phyloP scores from a whole-genome alignment of 2,888 invertebrate genomes.

The Melinopterus prodromus region DNA sequence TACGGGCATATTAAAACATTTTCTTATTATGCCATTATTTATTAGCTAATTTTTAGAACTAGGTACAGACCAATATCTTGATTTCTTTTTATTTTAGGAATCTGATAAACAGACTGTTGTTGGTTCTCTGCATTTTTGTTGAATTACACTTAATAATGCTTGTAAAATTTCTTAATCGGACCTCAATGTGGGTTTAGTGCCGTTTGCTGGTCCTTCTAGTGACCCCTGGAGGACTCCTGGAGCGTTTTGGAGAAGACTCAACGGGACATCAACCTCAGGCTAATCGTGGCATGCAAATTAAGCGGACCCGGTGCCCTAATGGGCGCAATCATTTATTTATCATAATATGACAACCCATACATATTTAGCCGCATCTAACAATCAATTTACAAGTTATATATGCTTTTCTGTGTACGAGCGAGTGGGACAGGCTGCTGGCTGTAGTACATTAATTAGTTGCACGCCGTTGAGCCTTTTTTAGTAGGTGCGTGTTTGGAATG shows the following conservation, averaged over 20 bases:
- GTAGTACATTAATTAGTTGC: not conserved
- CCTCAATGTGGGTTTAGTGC: not conserved
- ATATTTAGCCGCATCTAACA: not conserved
- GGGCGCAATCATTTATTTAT: conserved; percentile 34
- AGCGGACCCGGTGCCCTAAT: conserved; percentile 37
- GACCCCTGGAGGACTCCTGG: conserved; percentile 31
- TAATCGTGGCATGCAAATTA: conserved; percentile 31
- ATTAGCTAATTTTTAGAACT: too few species aligned
- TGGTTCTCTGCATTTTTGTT: too few species aligned
- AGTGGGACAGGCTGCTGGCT: not conserved
- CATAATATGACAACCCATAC: conserved; percentile 30
- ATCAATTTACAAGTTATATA: conserved; percentile 4
- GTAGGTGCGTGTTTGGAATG: not conserved
- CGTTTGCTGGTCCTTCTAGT: not conserved
- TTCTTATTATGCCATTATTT: too few species aligned
- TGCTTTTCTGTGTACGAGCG: not conserved
- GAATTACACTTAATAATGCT: too few species aligned
- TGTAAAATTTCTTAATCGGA: not conserved
- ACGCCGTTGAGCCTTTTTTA: not conserved
- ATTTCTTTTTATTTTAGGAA: too few species aligned
- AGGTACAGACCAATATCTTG: too few species aligned
- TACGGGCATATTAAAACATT: too few species aligned
- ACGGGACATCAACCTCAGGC: conserved; percentile 36
- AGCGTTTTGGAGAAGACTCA: conserved; percentile 37
- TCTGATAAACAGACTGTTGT: too few species aligned